These are phyloP conservation scores for Drosophila mettleri DNA, from an alignment of 2,888 invertebrate genomes.

Conservation along the genomic window DNA sequence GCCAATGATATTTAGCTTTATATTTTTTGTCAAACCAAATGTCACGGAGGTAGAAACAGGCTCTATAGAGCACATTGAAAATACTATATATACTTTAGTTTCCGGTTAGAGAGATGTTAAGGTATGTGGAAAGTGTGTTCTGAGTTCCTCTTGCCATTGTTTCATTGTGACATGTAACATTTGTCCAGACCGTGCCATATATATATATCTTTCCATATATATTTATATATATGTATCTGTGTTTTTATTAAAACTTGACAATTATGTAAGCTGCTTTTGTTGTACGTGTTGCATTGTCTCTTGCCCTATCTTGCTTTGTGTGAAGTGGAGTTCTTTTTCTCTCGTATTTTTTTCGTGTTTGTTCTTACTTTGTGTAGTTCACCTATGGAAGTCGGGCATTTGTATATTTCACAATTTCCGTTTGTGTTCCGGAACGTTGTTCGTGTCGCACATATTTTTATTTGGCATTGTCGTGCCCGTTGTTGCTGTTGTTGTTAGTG, in stretches of 20 bases:
- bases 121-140: conserved; percentile 35
- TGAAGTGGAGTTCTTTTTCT: conserved; percentile 2
- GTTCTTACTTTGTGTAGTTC: conserved; percentile 57
- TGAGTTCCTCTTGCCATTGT: conserved; percentile 15
- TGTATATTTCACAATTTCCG: conserved; percentile 80
- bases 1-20: too few relatives aligned
- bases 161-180: conserved; percentile 48
- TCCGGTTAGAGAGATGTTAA: conserved; percentile 27
- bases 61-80: background rate
- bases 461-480: conserved; percentile 43
- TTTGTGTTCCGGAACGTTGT: conserved; percentile 74
- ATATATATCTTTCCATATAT: background rate
- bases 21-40: too few relatives aligned
- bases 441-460: conserved; percentile 76
- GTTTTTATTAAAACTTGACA: conserved; percentile 71
- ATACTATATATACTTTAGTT: conserved; percentile 23
- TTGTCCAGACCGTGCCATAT: conserved; percentile 35
- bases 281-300: conserved; percentile 33
- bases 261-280: conserved; percentile 60
- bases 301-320: conserved; percentile 33
- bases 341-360: conserved; percentile 26
- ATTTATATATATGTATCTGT: conserved; percentile 30
- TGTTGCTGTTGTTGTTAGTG: background rate
- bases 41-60: background rate
- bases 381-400: conserved; percentile 73